A percentile compares a stretch with the other conserved stretches of the same genome.
Conservation (phyloP, 2,888 invertebrate genomes). For the Phortica okadai region DNA sequence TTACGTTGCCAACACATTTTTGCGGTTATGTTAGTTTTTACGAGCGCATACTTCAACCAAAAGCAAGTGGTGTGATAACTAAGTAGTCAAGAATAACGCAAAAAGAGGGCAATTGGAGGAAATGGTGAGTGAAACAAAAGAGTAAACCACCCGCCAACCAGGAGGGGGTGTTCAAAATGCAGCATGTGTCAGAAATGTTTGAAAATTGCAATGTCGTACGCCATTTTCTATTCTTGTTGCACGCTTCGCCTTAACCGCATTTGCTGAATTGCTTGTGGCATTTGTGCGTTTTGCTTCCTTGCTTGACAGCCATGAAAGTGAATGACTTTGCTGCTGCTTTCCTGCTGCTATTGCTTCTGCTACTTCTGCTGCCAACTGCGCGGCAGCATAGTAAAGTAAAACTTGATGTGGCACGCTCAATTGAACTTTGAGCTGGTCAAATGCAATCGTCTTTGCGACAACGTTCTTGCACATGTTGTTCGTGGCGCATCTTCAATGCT, state of each 20-base stretch:
- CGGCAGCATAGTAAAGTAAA: constrained; percentile 3
- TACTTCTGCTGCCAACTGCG: neutral
- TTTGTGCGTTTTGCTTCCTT: neutral
- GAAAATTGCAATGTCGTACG: neutral
- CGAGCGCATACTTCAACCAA: neutral
- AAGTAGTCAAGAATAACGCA: neutral
- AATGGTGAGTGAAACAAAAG: neutral
- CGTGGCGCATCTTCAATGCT: neutral
- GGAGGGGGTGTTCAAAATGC: neutral
- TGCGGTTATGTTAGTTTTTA: constrained; percentile 22
- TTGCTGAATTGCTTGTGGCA: constrained; percentile 15
- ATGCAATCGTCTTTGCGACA: neutral
- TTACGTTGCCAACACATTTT: neutral
- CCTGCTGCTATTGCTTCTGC: neutral
- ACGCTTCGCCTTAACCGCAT: neutral
- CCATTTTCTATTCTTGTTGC: neutral
- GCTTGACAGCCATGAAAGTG: constrained; percentile 12
- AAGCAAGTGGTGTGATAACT: neutral
- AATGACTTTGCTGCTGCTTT: constrained; percentile 16
- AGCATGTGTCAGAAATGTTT: constrained; percentile 8
- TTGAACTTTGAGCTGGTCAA: constrained; percentile 21
- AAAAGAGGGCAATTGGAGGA: neutral
- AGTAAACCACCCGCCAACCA: neutral
- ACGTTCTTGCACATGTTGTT: neutral
- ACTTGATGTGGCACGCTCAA: constrained; percentile 21